Percentiles rank a stretch among this genome's conserved stretches.
phyloP scores from a whole-genome alignment of 2,888 invertebrate genomes.

The Aleiodes alternator region DNA sequence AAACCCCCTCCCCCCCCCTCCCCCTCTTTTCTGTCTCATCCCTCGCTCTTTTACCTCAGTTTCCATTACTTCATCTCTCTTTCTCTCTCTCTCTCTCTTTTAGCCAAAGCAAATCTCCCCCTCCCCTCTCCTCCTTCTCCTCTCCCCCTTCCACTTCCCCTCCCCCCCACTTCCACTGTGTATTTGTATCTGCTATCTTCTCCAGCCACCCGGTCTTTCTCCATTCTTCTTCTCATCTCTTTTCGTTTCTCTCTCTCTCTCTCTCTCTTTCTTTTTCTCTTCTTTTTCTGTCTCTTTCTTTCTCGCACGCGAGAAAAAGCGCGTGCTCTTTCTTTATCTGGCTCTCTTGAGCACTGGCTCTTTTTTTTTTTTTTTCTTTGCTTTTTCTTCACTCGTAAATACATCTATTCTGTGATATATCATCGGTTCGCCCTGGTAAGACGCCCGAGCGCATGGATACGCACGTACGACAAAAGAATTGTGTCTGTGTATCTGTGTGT shows the following conservation, averaged over 20 bases:
- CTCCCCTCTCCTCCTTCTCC: slow-evolving; percentile 50
- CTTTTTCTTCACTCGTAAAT: slow-evolving; percentile 45
- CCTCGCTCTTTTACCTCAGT: slow-evolving; percentile 53
- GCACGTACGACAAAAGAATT: slow-evolving; percentile 39
- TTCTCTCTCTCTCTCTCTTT: slow-evolving; percentile 53
- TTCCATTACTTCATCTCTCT: slow-evolving; percentile 47
- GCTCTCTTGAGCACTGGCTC: no score
- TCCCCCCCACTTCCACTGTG: slow-evolving; percentile 47
- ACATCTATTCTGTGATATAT: slow-evolving; percentile 56
- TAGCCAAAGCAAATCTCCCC: slow-evolving; percentile 48
- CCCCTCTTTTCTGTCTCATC: slow-evolving; percentile 48
- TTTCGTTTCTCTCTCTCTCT: slow-evolving; percentile 32
- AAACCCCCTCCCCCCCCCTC: slow-evolving; percentile 53
- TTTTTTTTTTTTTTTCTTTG: neutral
- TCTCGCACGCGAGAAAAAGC: slow-evolving; percentile 15
- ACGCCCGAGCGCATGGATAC: slow-evolving; percentile 41
- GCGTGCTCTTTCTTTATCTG: slow-evolving; percentile 21
- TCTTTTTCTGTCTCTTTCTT: neutral
- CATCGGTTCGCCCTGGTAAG: slow-evolving; percentile 45
- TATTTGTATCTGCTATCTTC: slow-evolving; percentile 70
- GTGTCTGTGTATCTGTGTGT: slow-evolving; percentile 49
- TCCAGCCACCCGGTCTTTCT: slow-evolving; percentile 60
- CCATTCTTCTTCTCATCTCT: slow-evolving; percentile 49
- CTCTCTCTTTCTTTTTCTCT: neutral
- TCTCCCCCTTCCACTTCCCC: slow-evolving; percentile 46